Conservation (phyloP, 2,113 vertebrate genomes). For the Malurus alboscapulatus region DNA sequence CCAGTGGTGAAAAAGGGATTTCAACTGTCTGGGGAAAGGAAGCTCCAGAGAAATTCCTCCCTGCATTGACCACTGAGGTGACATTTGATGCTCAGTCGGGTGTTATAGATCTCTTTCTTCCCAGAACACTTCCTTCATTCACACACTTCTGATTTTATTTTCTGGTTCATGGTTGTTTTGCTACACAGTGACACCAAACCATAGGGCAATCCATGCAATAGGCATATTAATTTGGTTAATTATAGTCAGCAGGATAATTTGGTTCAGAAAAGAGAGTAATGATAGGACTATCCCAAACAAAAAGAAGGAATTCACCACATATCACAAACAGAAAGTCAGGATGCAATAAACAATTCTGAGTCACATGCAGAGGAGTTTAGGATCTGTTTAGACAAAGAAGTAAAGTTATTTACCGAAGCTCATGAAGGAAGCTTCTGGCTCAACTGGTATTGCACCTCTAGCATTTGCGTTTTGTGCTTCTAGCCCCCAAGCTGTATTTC, state of each 20-base stretch:
- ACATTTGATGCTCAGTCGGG: background rate
- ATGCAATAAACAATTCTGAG: background rate
- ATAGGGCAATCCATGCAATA: background rate
- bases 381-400: background rate
- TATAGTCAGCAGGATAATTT: background rate
- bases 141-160: background rate
- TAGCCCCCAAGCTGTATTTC: background rate
- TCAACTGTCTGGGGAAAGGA: background rate
- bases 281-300: background rate
- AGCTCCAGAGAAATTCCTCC: background rate
- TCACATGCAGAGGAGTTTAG: background rate
- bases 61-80: background rate
- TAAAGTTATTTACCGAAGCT: background rate
- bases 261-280: background rate
- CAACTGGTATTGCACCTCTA: background rate
- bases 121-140: background rate
- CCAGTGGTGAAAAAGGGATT: background rate
- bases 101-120: background rate
- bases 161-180: background rate
- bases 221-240: too few species aligned
- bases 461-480: background rate
- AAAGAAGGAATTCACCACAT: background rate
- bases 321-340: background rate
- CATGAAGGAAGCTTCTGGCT: background rate
- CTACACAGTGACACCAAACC: background rate